phyloP scores from a whole-genome alignment of 2,113 vertebrate genomes.

The Pseudolaguvia tuberculata region DNA sequence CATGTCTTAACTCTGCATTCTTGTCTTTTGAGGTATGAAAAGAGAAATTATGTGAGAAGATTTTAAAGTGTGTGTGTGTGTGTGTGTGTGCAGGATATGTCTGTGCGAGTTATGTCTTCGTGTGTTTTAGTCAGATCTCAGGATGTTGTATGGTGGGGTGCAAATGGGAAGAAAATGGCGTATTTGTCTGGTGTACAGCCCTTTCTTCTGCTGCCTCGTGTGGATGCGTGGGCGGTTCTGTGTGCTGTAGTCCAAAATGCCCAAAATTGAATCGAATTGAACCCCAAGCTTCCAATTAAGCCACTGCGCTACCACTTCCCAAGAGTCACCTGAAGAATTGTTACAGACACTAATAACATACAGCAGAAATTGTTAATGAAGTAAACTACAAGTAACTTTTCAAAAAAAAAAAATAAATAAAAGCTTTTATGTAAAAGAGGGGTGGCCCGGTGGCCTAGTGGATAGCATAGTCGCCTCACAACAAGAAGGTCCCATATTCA shows the following conservation, averaged over 20 bases:
- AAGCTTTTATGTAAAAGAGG: too few species aligned
- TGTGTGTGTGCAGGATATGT: neutral
- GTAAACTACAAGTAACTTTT: too few species aligned
- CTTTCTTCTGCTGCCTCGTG: constrained; percentile 17
- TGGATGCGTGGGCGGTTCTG: constrained; percentile 29
- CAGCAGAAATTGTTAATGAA: too few species aligned
- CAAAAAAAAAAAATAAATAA: too few species aligned
- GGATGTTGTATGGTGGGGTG: neutral
- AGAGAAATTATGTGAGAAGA: constrained; percentile 11
- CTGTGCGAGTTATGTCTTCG: neutral
- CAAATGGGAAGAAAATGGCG: constrained; percentile 33
- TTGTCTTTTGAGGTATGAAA: constrained; percentile 14
- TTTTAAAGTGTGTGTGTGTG: constrained; percentile 10
- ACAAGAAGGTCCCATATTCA: too few species aligned
- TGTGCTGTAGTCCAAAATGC: constrained; percentile 17
- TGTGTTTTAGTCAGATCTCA: neutral
- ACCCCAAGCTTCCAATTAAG: too few species aligned
- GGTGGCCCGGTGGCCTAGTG: too few species aligned
- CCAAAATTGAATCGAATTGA: too few species aligned
- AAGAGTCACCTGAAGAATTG: too few species aligned
- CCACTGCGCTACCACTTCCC: too few species aligned
- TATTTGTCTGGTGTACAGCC: constrained; percentile 34
- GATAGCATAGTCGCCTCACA: too few species aligned
- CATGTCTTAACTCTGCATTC: neutral
- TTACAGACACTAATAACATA: too few species aligned